Evolutionary conservation across 2,888 invertebrate genomes (phyloP), one percentile per base, ranked within the genome.

Genomic region (Protonemura montana): DNA sequence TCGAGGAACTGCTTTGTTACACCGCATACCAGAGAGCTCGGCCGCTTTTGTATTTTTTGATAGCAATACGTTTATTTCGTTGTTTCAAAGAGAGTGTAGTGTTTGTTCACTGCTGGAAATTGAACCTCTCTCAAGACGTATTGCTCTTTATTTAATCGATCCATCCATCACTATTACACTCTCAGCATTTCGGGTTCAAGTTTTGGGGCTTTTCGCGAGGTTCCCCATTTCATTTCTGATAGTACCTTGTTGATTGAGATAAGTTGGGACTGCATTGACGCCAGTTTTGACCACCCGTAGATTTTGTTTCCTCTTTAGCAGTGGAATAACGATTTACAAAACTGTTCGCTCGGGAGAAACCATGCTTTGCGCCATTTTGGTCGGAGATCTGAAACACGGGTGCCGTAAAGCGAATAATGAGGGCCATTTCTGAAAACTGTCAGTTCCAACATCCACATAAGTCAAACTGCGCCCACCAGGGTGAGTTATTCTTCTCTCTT

Each of bases 361-460:
- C 59, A 21, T 16, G 59, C 59, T 59, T 59, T 59, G 21, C 59
- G 59, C 59, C 59, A 21, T 59, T 78, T 78, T 25, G 26, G 10
- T 78, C 30, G 16, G 7, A 30, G 28, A 81, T 81, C 21, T 30
- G 30, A 81, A 28, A 30, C 21, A 30, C 81, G 81, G 81, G n/a
- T 21, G 29, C 81, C 81, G 42, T 59, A 59, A 76, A 59, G 16
- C 59, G 84, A 84, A 76, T 84, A 84, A 84, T 84, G 84, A 59
- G 84, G 84, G 76, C 27, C 59, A 59, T 84, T 82, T 84, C 59
- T 59, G 84, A 84, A 83, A 84, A 84, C 84, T 84, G 84, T 84
- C 84, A 84, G 84, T 84, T 84, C 84, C 84, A 84, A 84, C 84
- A 21, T 76, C 26, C 42, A 84, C 84, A 84, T 84, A 84, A 84